Evolutionary conservation across 2,888 invertebrate species (phyloP), one percentile per base, ranked within the genome.

Genomic region (Diarsia rubi): DNA sequence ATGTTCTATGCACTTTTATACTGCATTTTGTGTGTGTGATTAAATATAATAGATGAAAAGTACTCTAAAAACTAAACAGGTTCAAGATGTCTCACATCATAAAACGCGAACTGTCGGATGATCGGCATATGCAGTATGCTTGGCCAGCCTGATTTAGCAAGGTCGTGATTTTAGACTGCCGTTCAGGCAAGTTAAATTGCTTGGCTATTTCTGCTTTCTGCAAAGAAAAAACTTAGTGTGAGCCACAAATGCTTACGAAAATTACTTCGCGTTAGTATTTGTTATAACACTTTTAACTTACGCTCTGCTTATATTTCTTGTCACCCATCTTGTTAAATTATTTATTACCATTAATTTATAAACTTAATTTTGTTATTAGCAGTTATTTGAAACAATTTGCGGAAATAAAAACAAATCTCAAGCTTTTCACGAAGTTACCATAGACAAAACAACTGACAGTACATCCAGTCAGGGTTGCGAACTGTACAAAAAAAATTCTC

Each of bases 101-200:
- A 94, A 99, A 99, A 67, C 99, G 97, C 2, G 98, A 98, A 85
- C 99, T 98, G 92, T 99, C 99, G 0, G 99, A 98, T 12, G 99
- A 98, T 62, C 99, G 97, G 92, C 99, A 99, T 87, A 99, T 98
- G 92, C 99, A 99, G 93, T 99, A 99, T 0, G 98, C 98, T 95
- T 98, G 98, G 11, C 98, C 98, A 91, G 98, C 98, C 94, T 99
- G 98, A 92, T 98, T 98, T 67, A 99, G 95, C 73, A 99, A 96
- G 4, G 98, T 98, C 19, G 98, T 98, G 78, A 99, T 98, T 96
- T 99, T 99, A 42, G 98, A 98, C 92, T 99, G 98, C 60, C 99
- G 97, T 92, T 99, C 99, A 0, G 99, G 99, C 75, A 99, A 93
- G 91, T 98, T 98, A 92, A 99, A 99, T 91, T 98, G 98, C 89